Evolutionary conservation across 2,888 invertebrate genomes (phyloP).

Genomic region (Teleogryllus oceanicus): DNA sequence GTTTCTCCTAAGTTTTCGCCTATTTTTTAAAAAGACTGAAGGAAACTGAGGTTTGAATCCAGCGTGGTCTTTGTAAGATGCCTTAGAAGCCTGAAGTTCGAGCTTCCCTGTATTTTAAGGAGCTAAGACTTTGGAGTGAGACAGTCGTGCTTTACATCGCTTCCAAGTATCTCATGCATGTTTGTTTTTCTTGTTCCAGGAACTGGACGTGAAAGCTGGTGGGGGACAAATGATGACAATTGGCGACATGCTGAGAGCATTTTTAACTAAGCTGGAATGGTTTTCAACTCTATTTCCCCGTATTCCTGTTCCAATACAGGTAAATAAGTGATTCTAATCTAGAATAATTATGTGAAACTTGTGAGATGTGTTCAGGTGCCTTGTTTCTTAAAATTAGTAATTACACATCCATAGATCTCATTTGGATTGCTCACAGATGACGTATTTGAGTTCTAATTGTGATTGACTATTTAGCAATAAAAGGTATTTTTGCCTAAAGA

Average conservation of each 20-base stretch:
- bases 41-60: conserved; percentile 25
- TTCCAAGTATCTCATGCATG: neutral
- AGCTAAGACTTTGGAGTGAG: neutral
- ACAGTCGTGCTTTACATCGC: too few relatives aligned
- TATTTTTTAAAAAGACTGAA: neutral
- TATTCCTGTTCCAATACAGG: conserved; percentile 93
- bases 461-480: too few relatives aligned
- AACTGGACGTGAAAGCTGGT: conserved; percentile 96
- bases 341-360: neutral
- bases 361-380: neutral
- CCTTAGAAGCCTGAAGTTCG: neutral
- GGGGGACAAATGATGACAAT: conserved; percentile 91
- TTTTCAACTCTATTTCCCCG: conserved; percentile 97
- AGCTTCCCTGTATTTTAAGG: neutral
- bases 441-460: too few relatives aligned
- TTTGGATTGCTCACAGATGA: too few relatives aligned
- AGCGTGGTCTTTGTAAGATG: neutral
- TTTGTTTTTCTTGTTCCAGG: conserved; percentile 51
- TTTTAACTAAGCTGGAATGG: conserved; percentile 96
- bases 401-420: too few relatives aligned
- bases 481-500: too few relatives aligned
- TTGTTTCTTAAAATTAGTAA: too few relatives aligned
- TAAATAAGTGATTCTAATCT: conserved; percentile 34
- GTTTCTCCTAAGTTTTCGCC: neutral
- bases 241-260: conserved; percentile 87